Conservation (phyloP, 2,797 vertebrate genomes). For the Scolopax bukidnonensis region DNA sequence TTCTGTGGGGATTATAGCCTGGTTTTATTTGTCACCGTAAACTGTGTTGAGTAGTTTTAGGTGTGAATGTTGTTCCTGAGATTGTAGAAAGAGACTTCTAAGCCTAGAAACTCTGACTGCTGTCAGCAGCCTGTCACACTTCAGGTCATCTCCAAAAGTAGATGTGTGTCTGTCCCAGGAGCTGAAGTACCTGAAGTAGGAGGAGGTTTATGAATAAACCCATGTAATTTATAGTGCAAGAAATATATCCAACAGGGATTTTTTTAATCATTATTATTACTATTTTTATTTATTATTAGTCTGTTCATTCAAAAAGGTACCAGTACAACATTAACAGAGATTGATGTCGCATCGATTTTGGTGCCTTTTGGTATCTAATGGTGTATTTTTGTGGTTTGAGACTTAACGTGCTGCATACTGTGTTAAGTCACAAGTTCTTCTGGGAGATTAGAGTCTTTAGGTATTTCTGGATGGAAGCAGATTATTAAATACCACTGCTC, state of each 20-base stretch:
- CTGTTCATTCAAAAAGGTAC: not conserved
- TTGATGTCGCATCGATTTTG: not conserved
- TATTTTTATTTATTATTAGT: not conserved
- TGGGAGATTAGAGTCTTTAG: not conserved
- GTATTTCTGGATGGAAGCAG: slow-evolving; percentile 2
- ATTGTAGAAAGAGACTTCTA: not conserved
- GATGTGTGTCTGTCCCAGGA: not conserved
- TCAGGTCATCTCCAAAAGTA: not conserved
- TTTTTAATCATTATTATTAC: not conserved
- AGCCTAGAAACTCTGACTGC: not conserved
- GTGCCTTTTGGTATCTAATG: not conserved
- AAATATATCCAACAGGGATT: not conserved
- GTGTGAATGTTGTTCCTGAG: not conserved
- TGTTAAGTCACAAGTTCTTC: not conserved
- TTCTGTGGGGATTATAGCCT: not conserved
- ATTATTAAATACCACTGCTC: not conserved
- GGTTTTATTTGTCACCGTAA: not conserved
- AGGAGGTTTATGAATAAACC: not conserved
- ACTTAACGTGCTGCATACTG: not conserved
- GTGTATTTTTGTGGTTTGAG: not conserved
- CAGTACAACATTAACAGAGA: not conserved
- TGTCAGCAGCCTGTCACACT: not conserved
- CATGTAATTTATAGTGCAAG: not conserved
- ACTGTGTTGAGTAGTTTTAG: not conserved
- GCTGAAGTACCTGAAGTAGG: not conserved